These are phyloP conservation scores for Rhinella marina DNA, from an alignment of 2,797 vertebrate species.

Conservation along the genomic window DNA sequence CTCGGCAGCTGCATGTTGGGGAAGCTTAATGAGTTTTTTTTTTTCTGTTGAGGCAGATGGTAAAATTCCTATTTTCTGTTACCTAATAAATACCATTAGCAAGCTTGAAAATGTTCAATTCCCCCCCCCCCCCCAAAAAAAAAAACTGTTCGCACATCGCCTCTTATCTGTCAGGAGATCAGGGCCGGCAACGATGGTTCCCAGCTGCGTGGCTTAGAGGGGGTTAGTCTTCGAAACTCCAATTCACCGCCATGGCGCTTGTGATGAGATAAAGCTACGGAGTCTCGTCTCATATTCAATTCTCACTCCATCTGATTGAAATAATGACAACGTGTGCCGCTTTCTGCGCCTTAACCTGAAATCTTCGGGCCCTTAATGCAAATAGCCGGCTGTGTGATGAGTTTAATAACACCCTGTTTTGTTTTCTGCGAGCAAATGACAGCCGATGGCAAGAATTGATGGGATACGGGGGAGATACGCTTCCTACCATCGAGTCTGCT, in stretches of 20 bases:
- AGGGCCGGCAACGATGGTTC: slow-evolving; percentile 59
- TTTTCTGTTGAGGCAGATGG: slow-evolving; percentile 67
- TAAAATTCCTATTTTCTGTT: slow-evolving; percentile 73
- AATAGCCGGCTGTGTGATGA: slow-evolving; percentile 75
- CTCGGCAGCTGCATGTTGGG: slow-evolving; percentile 71
- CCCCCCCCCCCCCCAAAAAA: slow-evolving; percentile 64
- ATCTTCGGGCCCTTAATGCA: slow-evolving; percentile 73
- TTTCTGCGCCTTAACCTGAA: slow-evolving; percentile 74
- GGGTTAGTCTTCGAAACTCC: not conserved
- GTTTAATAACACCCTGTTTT: slow-evolving; percentile 61
- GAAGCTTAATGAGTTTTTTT: slow-evolving; percentile 69
- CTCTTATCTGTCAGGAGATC: slow-evolving; percentile 58
- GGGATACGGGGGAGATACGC: slow-evolving; percentile 16
- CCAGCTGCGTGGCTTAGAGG: slow-evolving; percentile 61
- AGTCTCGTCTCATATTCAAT: slow-evolving; percentile 65
- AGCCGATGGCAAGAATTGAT: slow-evolving; percentile 12
- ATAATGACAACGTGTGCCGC: slow-evolving; percentile 72
- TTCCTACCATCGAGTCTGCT: not conserved
- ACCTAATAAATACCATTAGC: slow-evolving; percentile 70
- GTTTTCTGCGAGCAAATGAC: slow-evolving; percentile 42
- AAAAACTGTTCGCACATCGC: slow-evolving; percentile 16
- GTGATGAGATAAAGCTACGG: slow-evolving; percentile 61
- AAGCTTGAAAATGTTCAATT: slow-evolving; percentile 70
- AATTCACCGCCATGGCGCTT: not conserved
- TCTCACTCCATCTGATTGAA: slow-evolving; percentile 75